Evolutionary conservation across 92 coral and sea anemone species (phyloP), one percentile per base, ranked within the genome.

Genomic region (Actinernus sp.): DNA sequence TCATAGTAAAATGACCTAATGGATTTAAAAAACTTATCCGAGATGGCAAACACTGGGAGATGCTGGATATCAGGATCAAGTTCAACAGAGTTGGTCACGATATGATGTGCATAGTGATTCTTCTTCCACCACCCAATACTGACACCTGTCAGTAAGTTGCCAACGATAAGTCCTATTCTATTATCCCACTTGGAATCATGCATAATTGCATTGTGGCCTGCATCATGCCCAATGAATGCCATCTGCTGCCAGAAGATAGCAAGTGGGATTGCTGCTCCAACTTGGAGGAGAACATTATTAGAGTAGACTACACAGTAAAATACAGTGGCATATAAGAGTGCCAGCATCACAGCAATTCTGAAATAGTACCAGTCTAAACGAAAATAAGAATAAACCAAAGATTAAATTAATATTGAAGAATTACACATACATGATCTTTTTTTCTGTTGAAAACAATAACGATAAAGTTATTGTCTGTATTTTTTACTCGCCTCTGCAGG

Each of bases 61-160:
- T 95, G 99, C 39, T 95, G 99, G 27, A 95, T 95, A 60, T 95
- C 99, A 24, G 99, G 99, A 54, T 95, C 99, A 72, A 89, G 72
- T 55, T 88, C 97, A 13, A 95, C 97, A 23, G 99, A 91, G 81
- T 95, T 95, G 36, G 99, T 95, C 37, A 92, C 97, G 43, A 95
- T 87, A 59, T 95, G 99, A 62, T 95, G 99, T 0, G 99, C 93
- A 71, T 95, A 91, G 38, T 95, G 99, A 57, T 97, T 95, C 32
- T 76, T 86, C 49, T 89, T 89, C 99, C 99, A 95, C 99, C 99
- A 95, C 0, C 95, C 97, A 50, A 95, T 84, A 64, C 99, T 89
- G 59, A 95, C 84, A 1, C 99, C 99, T 39, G 99, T 79, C 3
- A 93, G 67, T 23, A 81, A 55, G 73, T 95, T 95, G 19, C 99